These are phyloP conservation scores for Argyra leucocephala DNA, from an alignment of 2,888 invertebrate species.

Conservation along the genomic window DNA sequence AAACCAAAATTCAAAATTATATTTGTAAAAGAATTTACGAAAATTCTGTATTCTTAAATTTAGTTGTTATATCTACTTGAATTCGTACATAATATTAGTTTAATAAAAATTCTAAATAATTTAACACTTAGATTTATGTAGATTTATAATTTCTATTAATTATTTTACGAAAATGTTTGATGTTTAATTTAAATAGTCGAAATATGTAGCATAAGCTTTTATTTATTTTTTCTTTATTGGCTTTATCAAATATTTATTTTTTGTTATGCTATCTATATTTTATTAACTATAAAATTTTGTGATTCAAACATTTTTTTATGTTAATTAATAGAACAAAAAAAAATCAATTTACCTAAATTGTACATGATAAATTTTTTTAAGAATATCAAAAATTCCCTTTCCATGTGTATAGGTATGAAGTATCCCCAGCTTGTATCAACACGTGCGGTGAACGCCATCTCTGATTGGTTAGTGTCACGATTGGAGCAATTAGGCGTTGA, in stretches of 20 bases:
- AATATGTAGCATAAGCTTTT: background rate
- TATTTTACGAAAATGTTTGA: background rate
- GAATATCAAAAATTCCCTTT: background rate
- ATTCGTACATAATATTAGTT: too few relatives aligned
- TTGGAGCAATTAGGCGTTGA: slow-evolving; percentile 67
- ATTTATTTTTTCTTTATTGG: background rate
- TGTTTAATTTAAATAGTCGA: background rate
- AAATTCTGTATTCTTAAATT: too few relatives aligned
- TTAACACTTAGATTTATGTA: too few relatives aligned
- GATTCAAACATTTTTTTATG: background rate
- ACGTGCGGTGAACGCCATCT: slow-evolving; percentile 53
- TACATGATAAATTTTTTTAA: background rate
- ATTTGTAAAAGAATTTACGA: too few relatives aligned
- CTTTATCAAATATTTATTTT: background rate
- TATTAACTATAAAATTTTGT: too few relatives aligned
- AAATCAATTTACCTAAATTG: background rate
- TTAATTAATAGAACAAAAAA: background rate
- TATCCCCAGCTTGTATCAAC: slow-evolving; percentile 53
- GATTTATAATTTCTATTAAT: too few relatives aligned
- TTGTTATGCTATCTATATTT: background rate
- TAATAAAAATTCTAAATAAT: too few relatives aligned
- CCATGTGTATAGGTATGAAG: slow-evolving; percentile 45
- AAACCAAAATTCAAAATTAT: too few relatives aligned
- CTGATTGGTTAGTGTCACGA: slow-evolving; percentile 66
- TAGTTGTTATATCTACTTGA: too few relatives aligned